phyloP scores from a whole-genome alignment of 2,888 invertebrate species.

The Eremobia ochroleuca region DNA sequence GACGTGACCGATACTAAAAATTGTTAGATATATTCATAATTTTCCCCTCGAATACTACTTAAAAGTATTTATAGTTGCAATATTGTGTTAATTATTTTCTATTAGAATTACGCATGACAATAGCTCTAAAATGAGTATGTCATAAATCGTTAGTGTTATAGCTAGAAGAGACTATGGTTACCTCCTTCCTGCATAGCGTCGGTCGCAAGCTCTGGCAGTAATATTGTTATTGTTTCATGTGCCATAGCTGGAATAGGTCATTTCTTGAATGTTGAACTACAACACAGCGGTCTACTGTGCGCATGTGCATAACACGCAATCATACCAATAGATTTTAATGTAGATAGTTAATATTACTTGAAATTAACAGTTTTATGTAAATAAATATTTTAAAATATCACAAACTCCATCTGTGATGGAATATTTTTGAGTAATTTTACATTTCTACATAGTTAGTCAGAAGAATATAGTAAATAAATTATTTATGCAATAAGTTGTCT shows the following conservation, averaged over 20 bases:
- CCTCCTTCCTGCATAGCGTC: slow-evolving; percentile 32
- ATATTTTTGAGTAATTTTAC: slow-evolving; percentile 68
- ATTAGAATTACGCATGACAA: slow-evolving; percentile 1
- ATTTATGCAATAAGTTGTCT: slow-evolving; percentile 79
- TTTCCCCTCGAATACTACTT: slow-evolving; percentile 26
- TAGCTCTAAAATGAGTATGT: slow-evolving; percentile 5
- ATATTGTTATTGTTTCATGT: slow-evolving; percentile 64
- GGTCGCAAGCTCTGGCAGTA: slow-evolving; percentile 58
- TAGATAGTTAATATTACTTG: slow-evolving; percentile 76
- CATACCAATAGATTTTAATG: slow-evolving; percentile 80
- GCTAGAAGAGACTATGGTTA: slow-evolving; percentile 18
- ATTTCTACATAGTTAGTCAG: slow-evolving; percentile 66
- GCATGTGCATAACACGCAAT: slow-evolving; percentile 57
- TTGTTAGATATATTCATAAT: slow-evolving; percentile 3
- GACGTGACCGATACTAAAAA: slow-evolving; percentile 51
- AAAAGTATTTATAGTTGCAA: slow-evolving; percentile 30
- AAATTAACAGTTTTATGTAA: slow-evolving; percentile 74
- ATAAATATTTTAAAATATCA: slow-evolving; percentile 77
- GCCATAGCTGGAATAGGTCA: slow-evolving; percentile 68
- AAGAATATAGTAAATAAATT: slow-evolving; percentile 77
- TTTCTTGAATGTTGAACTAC: slow-evolving; percentile 29
- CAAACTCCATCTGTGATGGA: slow-evolving; percentile 81
- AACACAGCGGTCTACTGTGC: slow-evolving; percentile 39
- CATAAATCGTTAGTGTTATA: slow-evolving; percentile 22
- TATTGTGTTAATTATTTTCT: slow-evolving; percentile 32